Evolutionary conservation across 2,888 invertebrate genomes (phyloP).

Genomic region (Catotricha subobsoleta): DNA sequence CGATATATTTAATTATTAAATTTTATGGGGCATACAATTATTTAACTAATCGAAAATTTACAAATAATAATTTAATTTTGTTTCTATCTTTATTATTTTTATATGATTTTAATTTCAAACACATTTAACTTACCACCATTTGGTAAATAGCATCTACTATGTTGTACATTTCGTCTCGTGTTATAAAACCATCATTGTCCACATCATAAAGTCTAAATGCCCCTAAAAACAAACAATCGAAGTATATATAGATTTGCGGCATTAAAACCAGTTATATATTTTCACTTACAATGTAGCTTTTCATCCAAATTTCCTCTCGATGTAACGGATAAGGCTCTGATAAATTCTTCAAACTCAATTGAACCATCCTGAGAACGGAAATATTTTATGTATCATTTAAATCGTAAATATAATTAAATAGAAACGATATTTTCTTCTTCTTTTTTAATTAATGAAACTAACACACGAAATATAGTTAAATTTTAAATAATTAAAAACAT

Average conservation of each 20-base stretch:
- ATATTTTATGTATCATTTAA: conserved; percentile 7
- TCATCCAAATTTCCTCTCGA: conserved; percentile 96
- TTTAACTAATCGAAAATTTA: background rate
- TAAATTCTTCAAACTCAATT: conserved; percentile 98
- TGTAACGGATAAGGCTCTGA: conserved; percentile 93
- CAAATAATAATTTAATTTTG: background rate
- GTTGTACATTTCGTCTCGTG: conserved; percentile 90
- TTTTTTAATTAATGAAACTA: no score
- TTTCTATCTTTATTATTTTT: no score
- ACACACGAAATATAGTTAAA: no score
- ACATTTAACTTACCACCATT: conserved; percentile 72
- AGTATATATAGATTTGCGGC: background rate
- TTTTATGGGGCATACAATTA: background rate
- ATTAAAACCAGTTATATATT: background rate
- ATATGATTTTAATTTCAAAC: background rate
- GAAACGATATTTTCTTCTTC: no score
- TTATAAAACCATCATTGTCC: conserved; percentile 90
- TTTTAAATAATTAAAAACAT: no score
- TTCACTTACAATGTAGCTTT: conserved; percentile 87
- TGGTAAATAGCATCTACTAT: conserved; percentile 95
- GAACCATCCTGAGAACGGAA: conserved; percentile 67
- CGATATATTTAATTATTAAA: background rate
- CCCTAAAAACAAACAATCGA: conserved; percentile 39
- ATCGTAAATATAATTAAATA: no score
- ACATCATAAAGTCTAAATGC: conserved; percentile 90